Conservation (phyloP, 2,797 vertebrate genomes). For the Morus bassanus region DNA sequence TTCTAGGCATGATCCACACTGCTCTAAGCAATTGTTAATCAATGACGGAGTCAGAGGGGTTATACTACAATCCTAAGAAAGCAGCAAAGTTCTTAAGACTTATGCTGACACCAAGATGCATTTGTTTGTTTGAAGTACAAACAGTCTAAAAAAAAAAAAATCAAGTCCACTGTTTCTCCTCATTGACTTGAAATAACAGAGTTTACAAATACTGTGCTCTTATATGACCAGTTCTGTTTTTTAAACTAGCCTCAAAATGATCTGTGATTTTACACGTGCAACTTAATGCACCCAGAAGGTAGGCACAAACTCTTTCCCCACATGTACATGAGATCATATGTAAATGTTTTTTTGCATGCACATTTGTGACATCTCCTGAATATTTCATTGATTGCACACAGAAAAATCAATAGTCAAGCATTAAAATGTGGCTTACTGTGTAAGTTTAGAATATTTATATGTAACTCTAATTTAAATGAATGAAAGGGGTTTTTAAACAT, state of each 20-base stretch:
- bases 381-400: background rate
- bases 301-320: background rate
- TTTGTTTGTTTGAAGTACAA: background rate
- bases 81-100: slow-evolving; percentile 14
- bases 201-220: background rate
- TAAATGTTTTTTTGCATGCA: background rate
- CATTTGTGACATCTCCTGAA: background rate
- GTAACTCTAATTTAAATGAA: slow-evolving; percentile 33
- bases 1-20: background rate
- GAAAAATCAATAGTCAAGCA: background rate
- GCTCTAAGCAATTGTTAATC: background rate
- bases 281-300: background rate
- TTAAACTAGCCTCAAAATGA: background rate
- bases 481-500: slow-evolving; percentile 11
- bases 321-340: background rate
- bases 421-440: background rate
- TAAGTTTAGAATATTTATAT: background rate
- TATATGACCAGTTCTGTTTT: background rate
- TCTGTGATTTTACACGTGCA: background rate
- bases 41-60: background rate
- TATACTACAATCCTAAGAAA: background rate
- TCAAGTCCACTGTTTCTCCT: background rate
- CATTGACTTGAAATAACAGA: background rate
- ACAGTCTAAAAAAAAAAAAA: background rate
- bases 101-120: background rate